phyloP scores from a whole-genome alignment of 2,797 vertebrate species.

The Rhyacichthys aspro region DNA sequence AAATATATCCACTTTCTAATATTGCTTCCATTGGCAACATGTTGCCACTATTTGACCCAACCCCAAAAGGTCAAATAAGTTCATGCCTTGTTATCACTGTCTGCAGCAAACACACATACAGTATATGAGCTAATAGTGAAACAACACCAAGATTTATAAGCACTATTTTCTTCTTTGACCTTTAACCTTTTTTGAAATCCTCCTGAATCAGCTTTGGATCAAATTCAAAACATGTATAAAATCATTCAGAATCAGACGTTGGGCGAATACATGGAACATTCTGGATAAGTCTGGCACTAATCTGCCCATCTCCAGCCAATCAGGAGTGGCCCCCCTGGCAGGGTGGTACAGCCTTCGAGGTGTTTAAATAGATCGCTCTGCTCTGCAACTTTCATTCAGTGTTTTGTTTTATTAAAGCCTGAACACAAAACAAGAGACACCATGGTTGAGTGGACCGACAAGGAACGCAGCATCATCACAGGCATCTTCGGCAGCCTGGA shows the following conservation, averaged over 20 bases:
- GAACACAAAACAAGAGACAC: constrained; percentile 29
- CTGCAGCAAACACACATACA: not conserved
- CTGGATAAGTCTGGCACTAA: constrained; percentile 34
- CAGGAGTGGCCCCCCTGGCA: constrained; percentile 1
- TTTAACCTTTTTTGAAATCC: not conserved
- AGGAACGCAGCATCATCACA: constrained; percentile 69
- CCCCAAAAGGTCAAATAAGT: constrained; percentile 1
- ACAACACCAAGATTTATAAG: not conserved
- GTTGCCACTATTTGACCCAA: not conserved
- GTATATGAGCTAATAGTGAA: not conserved
- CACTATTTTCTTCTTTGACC: not conserved
- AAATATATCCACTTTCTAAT: too few relatives aligned
- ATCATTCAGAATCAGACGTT: too few relatives aligned
- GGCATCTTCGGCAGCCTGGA: constrained; percentile 68
- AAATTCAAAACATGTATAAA: not conserved
- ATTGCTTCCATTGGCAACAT: too few relatives aligned
- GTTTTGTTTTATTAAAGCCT: constrained; percentile 26
- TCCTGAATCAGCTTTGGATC: not conserved
- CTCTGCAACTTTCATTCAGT: constrained; percentile 17
- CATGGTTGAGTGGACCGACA: constrained; percentile 79
- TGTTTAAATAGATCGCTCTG: constrained; percentile 50
- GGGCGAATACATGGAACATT: constrained; percentile 19
- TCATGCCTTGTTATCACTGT: not conserved
- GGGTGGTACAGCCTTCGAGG: constrained; percentile 21
- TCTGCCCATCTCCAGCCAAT: constrained; percentile 69